A percentile compares a stretch with the other conserved stretches of the same genome.
phyloP scores from a whole-genome alignment of 2,888 invertebrate species.

The Linnaemya vulpina region DNA sequence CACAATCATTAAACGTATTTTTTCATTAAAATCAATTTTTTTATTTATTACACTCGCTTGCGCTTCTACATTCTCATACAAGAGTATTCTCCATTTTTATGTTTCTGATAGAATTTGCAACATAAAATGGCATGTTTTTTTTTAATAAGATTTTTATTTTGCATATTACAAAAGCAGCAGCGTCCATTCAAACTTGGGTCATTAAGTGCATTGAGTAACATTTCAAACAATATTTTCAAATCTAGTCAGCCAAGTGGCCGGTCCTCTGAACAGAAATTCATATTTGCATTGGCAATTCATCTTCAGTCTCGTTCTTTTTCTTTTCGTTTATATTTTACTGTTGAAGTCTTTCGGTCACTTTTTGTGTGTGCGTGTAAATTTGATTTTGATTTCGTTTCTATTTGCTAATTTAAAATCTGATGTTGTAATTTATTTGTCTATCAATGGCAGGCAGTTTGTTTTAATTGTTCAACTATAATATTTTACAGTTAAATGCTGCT shows the following conservation, averaged over 20 bases:
- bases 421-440: slow-evolving; percentile 39
- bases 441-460: slow-evolving; percentile 7
- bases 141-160: slow-evolving; percentile 3
- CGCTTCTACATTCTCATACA: not conserved
- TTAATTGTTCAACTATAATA: not conserved
- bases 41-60: not conserved
- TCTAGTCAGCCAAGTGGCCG: not conserved
- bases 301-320: slow-evolving; percentile 11
- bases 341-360: not conserved
- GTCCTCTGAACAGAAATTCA: not conserved
- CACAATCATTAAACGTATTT: not conserved
- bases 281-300: slow-evolving; percentile 24
- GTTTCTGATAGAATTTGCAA: slow-evolving; percentile 2
- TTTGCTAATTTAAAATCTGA: slow-evolving; percentile 29
- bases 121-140: not conserved
- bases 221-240: slow-evolving; percentile 25
- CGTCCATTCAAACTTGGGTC: slow-evolving; percentile 15
- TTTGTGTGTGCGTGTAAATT: not conserved
- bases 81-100: not conserved
- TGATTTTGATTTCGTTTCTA: slow-evolving; percentile 27
- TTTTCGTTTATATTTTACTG: not conserved
- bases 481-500: not conserved
- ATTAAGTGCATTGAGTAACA: slow-evolving; percentile 35
- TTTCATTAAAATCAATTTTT: not conserved
- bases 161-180: slow-evolving; percentile 3